Evolutionary conservation across 1,140 invertebrate genomes (phyloP).

Genomic region (Drosophila obscura): DNA sequence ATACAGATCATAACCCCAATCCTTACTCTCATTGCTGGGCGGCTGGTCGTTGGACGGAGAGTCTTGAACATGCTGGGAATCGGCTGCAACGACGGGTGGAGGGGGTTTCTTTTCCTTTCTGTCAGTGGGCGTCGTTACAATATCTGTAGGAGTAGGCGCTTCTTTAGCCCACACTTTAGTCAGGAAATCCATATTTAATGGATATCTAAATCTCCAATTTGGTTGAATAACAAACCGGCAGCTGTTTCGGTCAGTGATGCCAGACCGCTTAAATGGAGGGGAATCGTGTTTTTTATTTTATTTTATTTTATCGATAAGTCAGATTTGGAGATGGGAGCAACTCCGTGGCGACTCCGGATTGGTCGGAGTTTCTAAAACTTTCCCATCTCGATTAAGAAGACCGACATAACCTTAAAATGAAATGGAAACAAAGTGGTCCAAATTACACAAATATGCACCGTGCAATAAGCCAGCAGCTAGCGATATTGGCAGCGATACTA

Average conservation of each 20-base stretch:
- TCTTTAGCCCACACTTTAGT: constrained; percentile 69
- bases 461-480: too few species aligned
- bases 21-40: constrained; percentile 48
- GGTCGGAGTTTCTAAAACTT: too few species aligned
- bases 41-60: neutral
- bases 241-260: constrained; percentile 57
- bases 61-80: constrained; percentile 27
- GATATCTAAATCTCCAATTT: constrained; percentile 16
- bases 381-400: too few species aligned
- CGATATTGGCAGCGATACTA: constrained; percentile 37
- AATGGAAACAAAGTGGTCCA: too few species aligned
- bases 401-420: too few species aligned
- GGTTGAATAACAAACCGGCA: constrained; percentile 77
- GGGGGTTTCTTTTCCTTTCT: constrained; percentile 1
- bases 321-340: too few species aligned
- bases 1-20: constrained; percentile 93
- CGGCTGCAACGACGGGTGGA: neutral
- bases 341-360: too few species aligned
- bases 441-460: constrained; percentile 1
- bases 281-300: too few species aligned
- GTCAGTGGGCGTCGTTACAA: neutral
- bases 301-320: too few species aligned
- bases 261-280: constrained; percentile 6
- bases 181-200: constrained; percentile 56
- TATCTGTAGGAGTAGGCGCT: neutral